Evolutionary conservation across 2,888 invertebrate genomes (phyloP).

Genomic region (Merodon equestris): DNA sequence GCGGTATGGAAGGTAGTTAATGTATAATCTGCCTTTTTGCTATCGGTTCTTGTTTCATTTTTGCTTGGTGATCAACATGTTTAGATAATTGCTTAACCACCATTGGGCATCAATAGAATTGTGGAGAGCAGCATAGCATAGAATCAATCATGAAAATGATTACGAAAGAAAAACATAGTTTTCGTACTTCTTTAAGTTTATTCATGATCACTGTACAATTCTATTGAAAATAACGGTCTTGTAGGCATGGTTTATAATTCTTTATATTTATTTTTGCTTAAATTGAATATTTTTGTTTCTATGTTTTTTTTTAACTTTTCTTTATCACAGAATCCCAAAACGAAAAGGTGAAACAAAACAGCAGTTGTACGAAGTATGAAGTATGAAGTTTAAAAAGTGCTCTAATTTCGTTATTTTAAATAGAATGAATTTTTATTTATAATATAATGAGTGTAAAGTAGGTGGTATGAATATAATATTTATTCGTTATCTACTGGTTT

Average conservation of each 20-base stretch:
- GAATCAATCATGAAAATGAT: no score
- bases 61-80: no score
- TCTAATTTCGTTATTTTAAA: slow-evolving; percentile 18
- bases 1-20: no score
- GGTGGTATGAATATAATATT: slow-evolving; percentile 48
- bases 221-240: no score
- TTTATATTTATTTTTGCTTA: not conserved
- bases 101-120: no score
- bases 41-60: no score
- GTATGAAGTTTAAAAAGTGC: slow-evolving; percentile 57
- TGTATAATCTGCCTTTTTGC: no score
- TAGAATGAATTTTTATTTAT: slow-evolving; percentile 40
- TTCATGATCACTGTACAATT: no score
- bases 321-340: slow-evolving; percentile 66
- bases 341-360: slow-evolving; percentile 27
- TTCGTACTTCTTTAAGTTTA: no score
- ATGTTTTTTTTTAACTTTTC: slow-evolving; percentile 27
- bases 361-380: slow-evolving; percentile 62
- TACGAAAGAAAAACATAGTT: no score
- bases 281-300: slow-evolving; percentile 4
- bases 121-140: no score
- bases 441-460: slow-evolving; percentile 62
- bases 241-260: not conserved
- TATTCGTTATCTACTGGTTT: slow-evolving; percentile 47
- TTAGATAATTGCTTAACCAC: no score